phyloP scores from a whole-genome alignment of 2,113 vertebrate genomes.

The Irena cyanogastra region DNA sequence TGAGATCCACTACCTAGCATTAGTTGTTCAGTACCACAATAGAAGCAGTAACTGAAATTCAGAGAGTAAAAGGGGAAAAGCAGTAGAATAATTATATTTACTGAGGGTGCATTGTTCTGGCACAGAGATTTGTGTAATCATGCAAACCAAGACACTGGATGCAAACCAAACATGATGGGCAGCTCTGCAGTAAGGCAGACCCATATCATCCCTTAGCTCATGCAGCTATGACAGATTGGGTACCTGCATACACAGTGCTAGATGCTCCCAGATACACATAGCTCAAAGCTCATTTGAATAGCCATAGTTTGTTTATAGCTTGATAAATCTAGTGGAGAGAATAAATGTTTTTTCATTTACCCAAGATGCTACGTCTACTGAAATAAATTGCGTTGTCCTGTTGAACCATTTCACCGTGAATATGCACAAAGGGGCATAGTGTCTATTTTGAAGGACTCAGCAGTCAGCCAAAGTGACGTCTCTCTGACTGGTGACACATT shows the following conservation, averaged over 20 bases:
- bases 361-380: not conserved
- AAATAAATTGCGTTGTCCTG: not conserved
- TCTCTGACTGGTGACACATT: constrained; percentile 63
- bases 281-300: not conserved
- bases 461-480: constrained; percentile 62
- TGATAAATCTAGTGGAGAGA: not conserved
- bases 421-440: not conserved
- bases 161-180: not conserved
- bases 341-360: not conserved
- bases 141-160: not conserved
- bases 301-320: not conserved
- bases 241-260: not conserved
- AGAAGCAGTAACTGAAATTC: not conserved
- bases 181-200: not conserved
- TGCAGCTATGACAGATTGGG: not conserved
- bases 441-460: constrained; percentile 37
- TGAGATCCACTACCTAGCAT: not conserved
- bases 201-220: not conserved
- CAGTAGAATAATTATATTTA: not conserved
- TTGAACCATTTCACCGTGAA: not conserved
- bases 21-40: not conserved
- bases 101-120: not conserved
- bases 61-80: not conserved
- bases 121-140: not conserved
- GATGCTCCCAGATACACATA: not conserved